Percentiles rank a stretch among this genome's conserved stretches.
Conservation (phyloP, 2,888 invertebrate species). For the Drosophila mettleri region DNA sequence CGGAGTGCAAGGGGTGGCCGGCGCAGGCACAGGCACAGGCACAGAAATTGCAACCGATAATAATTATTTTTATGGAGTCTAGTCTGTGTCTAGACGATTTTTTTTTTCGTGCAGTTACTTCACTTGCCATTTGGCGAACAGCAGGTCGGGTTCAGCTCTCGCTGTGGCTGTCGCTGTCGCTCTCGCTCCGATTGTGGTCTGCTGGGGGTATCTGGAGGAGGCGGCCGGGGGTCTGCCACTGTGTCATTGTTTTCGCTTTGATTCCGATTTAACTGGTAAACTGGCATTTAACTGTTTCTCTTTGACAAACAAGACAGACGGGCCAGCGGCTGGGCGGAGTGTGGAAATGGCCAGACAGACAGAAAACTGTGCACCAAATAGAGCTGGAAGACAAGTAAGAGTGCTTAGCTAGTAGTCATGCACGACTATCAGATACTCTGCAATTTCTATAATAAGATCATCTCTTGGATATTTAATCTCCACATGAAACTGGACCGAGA, state of each 20-base stretch:
- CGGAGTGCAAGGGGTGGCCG: constrained; percentile 8
- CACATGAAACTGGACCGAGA: not conserved
- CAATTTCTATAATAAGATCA: not conserved
- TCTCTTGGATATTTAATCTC: not conserved
- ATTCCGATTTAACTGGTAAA: constrained; percentile 82
- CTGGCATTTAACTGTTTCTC: constrained; percentile 81
- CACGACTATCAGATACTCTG: not conserved
- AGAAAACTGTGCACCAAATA: constrained; percentile 57
- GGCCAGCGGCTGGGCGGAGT: constrained; percentile 40
- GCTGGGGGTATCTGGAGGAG: not conserved
- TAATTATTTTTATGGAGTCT: constrained; percentile 85
- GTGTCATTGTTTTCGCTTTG: constrained; percentile 83
- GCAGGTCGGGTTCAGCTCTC: constrained; percentile 56
- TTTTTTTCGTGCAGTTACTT: constrained; percentile 76
- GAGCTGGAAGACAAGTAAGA: constrained; percentile 32
- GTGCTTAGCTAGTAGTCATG: not conserved
- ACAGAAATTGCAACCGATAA: constrained; percentile 85
- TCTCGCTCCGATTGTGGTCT: constrained; percentile 2
- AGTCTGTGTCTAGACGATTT: constrained; percentile 85
- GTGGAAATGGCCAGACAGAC: constrained; percentile 39
- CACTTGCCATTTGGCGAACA: constrained; percentile 65
- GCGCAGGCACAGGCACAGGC: constrained; percentile 45
- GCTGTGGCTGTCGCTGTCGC: constrained; percentile 17
- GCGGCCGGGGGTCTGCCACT: constrained; percentile 55
- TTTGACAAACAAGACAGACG: constrained; percentile 81